Percentiles rank a stretch among this genome's conserved stretches.
These are phyloP conservation scores for Alligator mississippiensis DNA, from an alignment of 2,113 vertebrate genomes.

Conservation along the genomic window DNA sequence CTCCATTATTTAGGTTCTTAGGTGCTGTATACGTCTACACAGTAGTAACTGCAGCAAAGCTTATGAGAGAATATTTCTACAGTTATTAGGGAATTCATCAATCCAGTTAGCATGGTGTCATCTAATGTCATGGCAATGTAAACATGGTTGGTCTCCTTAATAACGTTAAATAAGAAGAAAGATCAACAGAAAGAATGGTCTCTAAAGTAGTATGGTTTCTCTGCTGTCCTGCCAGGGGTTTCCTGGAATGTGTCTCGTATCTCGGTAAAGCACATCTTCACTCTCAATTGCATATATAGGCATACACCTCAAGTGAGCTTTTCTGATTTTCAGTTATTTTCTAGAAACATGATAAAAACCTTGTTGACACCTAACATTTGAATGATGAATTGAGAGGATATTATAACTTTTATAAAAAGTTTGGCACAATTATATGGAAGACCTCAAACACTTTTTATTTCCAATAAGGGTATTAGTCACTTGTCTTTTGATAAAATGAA, in stretches of 20 bases:
- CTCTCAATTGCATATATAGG: neutral
- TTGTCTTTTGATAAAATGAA: neutral
- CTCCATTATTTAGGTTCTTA: neutral
- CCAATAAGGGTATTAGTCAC: neutral
- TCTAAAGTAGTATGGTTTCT: neutral
- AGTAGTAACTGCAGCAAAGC: conserved; percentile 4
- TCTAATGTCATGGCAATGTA: conserved; percentile 6
- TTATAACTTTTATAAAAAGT: no score
- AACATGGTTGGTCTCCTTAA: neutral
- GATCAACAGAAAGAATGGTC: neutral
- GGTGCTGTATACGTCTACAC: neutral
- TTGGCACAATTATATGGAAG: neutral
- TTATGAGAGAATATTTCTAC: neutral
- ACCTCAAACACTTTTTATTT: neutral
- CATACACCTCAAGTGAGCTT: fast-evolving
- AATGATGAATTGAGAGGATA: neutral
- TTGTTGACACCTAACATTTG: neutral
- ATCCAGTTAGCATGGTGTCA: neutral
- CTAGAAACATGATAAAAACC: neutral
- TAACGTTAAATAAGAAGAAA: neutral
- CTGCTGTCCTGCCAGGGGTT: neutral
- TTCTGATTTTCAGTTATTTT: neutral
- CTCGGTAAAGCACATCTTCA: neutral
- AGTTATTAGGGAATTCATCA: neutral
- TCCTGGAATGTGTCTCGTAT: neutral